phyloP scores from a whole-genome alignment of 2,888 invertebrate genomes.

The Drosophila trichaetosa region DNA sequence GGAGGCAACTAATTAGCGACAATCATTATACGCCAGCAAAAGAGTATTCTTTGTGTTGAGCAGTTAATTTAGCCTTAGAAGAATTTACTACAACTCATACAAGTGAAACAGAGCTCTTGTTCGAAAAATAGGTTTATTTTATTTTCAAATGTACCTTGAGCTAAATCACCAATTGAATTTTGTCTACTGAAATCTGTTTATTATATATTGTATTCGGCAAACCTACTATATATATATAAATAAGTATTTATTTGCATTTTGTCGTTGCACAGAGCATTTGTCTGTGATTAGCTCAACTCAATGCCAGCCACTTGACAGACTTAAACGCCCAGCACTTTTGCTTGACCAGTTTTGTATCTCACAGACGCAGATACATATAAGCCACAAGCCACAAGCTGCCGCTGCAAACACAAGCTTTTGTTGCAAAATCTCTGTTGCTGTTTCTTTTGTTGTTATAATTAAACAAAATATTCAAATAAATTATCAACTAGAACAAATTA shows the following conservation, averaged over 20 bases:
- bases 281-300: conserved; percentile 43
- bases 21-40: conserved; percentile 58
- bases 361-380: conserved; percentile 29
- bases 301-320: conserved; percentile 51
- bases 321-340: conserved; percentile 40
- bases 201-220: background rate
- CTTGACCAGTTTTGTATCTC: conserved; percentile 57
- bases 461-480: conserved; percentile 74
- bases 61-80: background rate
- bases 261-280: conserved; percentile 13
- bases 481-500: conserved; percentile 74
- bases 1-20: conserved; percentile 62
- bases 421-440: conserved; percentile 40
- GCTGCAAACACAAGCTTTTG: conserved; percentile 31
- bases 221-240: too few species aligned
- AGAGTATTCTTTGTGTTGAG: background rate
- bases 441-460: conserved; percentile 63
- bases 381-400: background rate
- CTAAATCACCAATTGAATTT: background rate
- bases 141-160: background rate
- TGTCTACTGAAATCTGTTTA: background rate
- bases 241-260: conserved; percentile 2
- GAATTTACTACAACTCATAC: background rate
- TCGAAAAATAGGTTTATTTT: background rate
- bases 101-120: background rate